Base-by-base conservation (phyloP, 2,113 vertebrate genomes). In the Festucalex cinctus region DNA sequence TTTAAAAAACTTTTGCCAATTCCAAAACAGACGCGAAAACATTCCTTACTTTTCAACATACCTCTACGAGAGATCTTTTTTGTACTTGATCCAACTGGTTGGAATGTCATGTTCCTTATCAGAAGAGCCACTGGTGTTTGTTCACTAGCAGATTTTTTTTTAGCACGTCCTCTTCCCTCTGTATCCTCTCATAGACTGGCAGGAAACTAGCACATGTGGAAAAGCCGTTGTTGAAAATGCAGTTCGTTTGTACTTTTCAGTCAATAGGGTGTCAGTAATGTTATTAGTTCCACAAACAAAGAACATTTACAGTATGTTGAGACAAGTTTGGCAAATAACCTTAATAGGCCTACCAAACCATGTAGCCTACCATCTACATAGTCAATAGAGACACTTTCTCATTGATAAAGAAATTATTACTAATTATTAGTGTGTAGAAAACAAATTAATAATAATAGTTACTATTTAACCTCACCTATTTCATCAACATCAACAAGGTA, bases 21-120 rank as follows among this genome's bases (percentile, higher is more conserved):
- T 26, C 24, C 53, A 58, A 3, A 58, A 19, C 28, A 20, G 65
- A 75, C 75, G 71, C 74, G 73, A 84, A 4, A 17, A 17, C 16
- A 19, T 46, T 68, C 57, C 46, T 20, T 74, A 79, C 84, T 78
- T 70, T 19, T 28, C n/a, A n/a, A n/a, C 80, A 77, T 81, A 36
- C 70, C 39, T 76, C 82, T 65, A 76, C 81, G 81, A 69, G 64
- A 26, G 61, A 63, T 73, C 76, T 20, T 46, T 46, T n/a, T 49
- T 51, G n/a, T 51, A 22, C 48, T 78, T 68, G 78, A 87, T 83
- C 86, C 79, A 81, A 70, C 60, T 35, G 62, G 54, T 73, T 83
- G 69, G 81, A 82, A 85, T 86, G 84, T 82, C 12, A 77, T 86
- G 81, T 82, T 68, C 58, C 67, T 85, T 90, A 89, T 88, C 88